Conservation (phyloP, 2,888 invertebrate genomes). For the Tanytarsus gracilentus region DNA sequence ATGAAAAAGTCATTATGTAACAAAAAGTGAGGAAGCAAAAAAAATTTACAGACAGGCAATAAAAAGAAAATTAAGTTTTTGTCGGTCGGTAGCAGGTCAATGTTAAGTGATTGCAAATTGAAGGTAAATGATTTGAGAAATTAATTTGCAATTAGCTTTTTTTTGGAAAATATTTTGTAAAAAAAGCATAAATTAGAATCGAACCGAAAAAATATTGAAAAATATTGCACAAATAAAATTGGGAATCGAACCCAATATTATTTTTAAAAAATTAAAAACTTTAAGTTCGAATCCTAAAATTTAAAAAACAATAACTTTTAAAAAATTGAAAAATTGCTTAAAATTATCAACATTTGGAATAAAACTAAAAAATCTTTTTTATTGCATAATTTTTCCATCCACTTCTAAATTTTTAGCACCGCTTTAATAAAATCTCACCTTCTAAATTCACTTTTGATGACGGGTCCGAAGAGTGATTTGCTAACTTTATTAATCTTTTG, state of each 20-base stretch:
- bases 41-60: not conserved
- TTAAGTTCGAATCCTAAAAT: not conserved
- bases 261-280: not conserved
- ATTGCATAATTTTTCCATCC: not conserved
- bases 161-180: too few species aligned
- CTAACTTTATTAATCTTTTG: conserved; percentile 28
- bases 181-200: too few species aligned
- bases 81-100: conserved; percentile 4
- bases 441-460: conserved; percentile 25
- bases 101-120: not conserved
- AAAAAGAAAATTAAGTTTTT: not conserved
- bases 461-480: conserved; percentile 22
- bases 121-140: too few species aligned
- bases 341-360: too few species aligned
- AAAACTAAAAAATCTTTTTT: not conserved
- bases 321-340: not conserved
- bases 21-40: not conserved
- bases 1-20: not conserved
- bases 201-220: too few species aligned
- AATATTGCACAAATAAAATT: not conserved
- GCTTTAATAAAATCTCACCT: not conserved
- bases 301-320: not conserved
- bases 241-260: too few species aligned
- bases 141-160: not conserved
- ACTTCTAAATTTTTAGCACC: not conserved